Conservation (phyloP, 92 coral and sea anemone species). For the Bergia puertoricense region DNA sequence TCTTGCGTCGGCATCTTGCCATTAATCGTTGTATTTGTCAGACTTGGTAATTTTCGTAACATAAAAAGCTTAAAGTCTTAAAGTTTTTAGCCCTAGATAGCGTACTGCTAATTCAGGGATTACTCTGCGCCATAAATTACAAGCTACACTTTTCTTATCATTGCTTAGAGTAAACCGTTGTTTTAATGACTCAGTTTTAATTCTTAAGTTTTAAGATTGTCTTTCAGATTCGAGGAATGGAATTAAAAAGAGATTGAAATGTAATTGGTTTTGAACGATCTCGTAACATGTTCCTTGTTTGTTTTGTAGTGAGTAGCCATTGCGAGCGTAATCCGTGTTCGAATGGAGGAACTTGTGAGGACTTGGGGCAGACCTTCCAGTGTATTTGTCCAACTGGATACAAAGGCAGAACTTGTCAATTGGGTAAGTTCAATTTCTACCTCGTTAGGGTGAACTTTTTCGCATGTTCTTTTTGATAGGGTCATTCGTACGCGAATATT, state of each 20-base stretch:
- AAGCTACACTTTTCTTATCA: background rate
- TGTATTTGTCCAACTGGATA: constrained; percentile 76
- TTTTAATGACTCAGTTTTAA: too few relatives aligned
- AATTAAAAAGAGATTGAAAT: background rate
- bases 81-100: too few relatives aligned
- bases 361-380: constrained; percentile 59
- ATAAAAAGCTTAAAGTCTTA: background rate
- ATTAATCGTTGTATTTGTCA: background rate
- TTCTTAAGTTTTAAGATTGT: background rate
- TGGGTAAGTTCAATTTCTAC: constrained; percentile 61
- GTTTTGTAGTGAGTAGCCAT: constrained; percentile 61
- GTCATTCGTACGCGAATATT: background rate
- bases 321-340: constrained; percentile 83
- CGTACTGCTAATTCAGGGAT: too few relatives aligned
- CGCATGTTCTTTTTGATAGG: constrained; percentile 25
- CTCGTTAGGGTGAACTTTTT: background rate
- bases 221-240: background rate
- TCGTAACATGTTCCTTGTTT: background rate
- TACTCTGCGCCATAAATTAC: background rate
- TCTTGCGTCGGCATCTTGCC: background rate
- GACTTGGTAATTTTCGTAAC: background rate
- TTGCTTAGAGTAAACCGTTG: background rate
- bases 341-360: constrained; percentile 79
- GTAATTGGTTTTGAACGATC: background rate
- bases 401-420: constrained; percentile 83